Evolutionary conservation across 2,888 invertebrate species (phyloP).

Genomic region (Dynastes tityus): DNA sequence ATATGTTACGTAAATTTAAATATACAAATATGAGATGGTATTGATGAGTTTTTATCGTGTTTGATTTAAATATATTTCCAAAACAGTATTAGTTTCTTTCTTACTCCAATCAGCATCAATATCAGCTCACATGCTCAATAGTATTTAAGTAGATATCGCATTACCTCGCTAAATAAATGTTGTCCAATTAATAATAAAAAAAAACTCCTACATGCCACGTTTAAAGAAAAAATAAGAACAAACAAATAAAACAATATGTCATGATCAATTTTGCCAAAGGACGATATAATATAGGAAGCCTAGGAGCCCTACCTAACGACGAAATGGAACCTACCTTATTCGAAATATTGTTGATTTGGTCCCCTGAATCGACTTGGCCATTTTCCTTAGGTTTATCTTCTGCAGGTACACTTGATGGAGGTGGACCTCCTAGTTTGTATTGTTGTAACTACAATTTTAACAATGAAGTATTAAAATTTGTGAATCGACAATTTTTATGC

Average conservation of each 20-base stretch:
- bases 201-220: slow-evolving; percentile 4
- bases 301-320: background rate
- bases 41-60: background rate
- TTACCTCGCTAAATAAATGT: background rate
- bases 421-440: slow-evolving; percentile 82
- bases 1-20: background rate
- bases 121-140: background rate
- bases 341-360: slow-evolving; percentile 68
- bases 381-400: slow-evolving; percentile 86
- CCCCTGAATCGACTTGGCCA: slow-evolving; percentile 79
- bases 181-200: background rate
- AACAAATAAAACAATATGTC: background rate
- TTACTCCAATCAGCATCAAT: background rate
- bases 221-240: background rate
- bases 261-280: background rate
- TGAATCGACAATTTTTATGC: too few species aligned
- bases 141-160: background rate
- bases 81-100: too few species aligned
- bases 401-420: slow-evolving; percentile 75
- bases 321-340: slow-evolving; percentile 58
- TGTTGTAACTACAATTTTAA: slow-evolving; percentile 79
- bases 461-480: too few species aligned
- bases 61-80: too few species aligned
- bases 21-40: background rate
- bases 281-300: background rate